phyloP scores from a whole-genome alignment of 2,888 invertebrate species.

The Horisme vitalbata region DNA sequence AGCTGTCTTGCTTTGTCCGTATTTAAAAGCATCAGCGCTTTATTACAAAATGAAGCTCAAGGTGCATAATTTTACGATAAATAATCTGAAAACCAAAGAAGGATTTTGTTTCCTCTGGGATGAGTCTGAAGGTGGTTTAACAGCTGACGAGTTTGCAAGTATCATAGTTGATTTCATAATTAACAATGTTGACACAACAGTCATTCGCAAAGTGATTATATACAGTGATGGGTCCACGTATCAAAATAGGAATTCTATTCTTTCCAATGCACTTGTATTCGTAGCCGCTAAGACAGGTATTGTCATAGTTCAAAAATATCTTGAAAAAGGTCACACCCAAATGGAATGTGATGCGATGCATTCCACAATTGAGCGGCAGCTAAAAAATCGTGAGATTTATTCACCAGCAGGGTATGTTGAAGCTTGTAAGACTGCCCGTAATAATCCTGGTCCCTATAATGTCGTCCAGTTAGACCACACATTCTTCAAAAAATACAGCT shows the following conservation, averaged over 20 bases:
- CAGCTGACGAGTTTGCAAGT: slow-evolving; percentile 16
- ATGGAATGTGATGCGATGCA: slow-evolving; percentile 47
- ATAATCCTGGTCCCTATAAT: slow-evolving; percentile 23
- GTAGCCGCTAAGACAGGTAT: slow-evolving; percentile 18
- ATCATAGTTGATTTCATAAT: slow-evolving; percentile 29
- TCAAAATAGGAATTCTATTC: slow-evolving; percentile 15
- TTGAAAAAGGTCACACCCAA: slow-evolving; percentile 28
- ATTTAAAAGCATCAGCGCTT: slow-evolving; percentile 20
- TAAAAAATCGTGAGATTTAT: slow-evolving; percentile 35
- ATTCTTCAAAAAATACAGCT: slow-evolving; percentile 19
- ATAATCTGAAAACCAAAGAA: slow-evolving; percentile 18
- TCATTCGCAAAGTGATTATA: slow-evolving; percentile 20
- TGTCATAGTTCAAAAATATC: slow-evolving; percentile 28
- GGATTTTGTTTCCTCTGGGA: slow-evolving; percentile 21
- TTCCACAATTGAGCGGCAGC: slow-evolving; percentile 41
- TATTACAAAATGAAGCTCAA: slow-evolving; percentile 16
- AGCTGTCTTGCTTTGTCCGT: slow-evolving; percentile 21
- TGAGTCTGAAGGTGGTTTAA: slow-evolving; percentile 21
- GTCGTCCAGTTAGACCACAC: slow-evolving; percentile 20
- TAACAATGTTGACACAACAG: slow-evolving; percentile 13
- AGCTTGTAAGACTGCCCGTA: slow-evolving; percentile 25
- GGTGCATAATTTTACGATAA: slow-evolving; percentile 38
- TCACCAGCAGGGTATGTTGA: slow-evolving; percentile 26
- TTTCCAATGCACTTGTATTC: slow-evolving; percentile 19
- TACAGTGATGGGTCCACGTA: slow-evolving; percentile 24